These are phyloP conservation scores for Yponomeuta evonymella DNA, from an alignment of 2,888 invertebrate species.

Conservation along the genomic window DNA sequence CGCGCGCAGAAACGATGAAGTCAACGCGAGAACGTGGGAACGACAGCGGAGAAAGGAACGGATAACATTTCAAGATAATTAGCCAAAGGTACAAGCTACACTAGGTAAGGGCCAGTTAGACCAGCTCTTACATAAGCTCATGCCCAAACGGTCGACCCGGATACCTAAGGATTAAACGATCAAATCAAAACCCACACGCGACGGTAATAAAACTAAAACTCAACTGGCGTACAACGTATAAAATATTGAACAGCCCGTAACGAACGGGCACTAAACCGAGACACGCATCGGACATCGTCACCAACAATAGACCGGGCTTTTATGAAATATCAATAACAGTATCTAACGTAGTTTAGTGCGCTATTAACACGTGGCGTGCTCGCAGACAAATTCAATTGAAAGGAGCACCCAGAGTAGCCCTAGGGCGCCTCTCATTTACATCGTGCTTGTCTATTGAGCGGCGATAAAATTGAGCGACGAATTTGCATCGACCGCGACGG, in stretches of 20 bases:
- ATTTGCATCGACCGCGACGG: slow-evolving; percentile 59
- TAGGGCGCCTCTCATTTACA: slow-evolving; percentile 63
- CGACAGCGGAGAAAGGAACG: slow-evolving; percentile 42
- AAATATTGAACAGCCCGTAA: slow-evolving; percentile 50
- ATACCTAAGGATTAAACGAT: slow-evolving; percentile 33
- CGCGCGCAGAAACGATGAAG: slow-evolving; percentile 60
- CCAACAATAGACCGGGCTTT: slow-evolving; percentile 52
- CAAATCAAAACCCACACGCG: slow-evolving; percentile 39
- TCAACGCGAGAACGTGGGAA: slow-evolving; percentile 70
- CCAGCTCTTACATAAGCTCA: slow-evolving; percentile 1
- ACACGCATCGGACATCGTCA: slow-evolving; percentile 42
- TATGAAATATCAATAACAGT: slow-evolving; percentile 66
- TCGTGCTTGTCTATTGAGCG: slow-evolving; percentile 67
- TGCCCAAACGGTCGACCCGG: slow-evolving; percentile 5
- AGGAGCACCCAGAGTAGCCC: slow-evolving; percentile 59
- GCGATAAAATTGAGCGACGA: slow-evolving; percentile 65
- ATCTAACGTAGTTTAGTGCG: slow-evolving; percentile 63
- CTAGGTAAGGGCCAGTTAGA: slow-evolving; percentile 4
- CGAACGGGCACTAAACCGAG: slow-evolving; percentile 50
- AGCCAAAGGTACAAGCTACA: not conserved
- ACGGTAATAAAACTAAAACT: slow-evolving; percentile 43
- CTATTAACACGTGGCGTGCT: slow-evolving; percentile 66
- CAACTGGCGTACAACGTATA: slow-evolving; percentile 39
- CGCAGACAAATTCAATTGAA: slow-evolving; percentile 75
- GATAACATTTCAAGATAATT: slow-evolving; percentile 6